phyloP scores from a whole-genome alignment of 2,888 invertebrate species.

The Ptilodon capucinus region DNA sequence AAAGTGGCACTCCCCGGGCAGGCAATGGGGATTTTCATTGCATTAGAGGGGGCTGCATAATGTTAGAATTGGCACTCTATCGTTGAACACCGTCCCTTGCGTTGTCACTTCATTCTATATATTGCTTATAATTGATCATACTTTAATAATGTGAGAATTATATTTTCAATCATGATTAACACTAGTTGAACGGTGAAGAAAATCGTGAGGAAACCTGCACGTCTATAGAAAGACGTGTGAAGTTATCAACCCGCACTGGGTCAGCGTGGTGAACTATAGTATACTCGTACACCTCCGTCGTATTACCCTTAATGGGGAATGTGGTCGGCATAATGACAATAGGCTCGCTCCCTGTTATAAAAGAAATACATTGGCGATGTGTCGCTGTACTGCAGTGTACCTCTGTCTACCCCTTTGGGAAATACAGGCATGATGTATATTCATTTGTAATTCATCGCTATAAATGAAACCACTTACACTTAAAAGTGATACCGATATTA shows the following conservation, averaged over 20 bases:
- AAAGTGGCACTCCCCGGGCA: conserved; percentile 61
- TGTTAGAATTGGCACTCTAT: conserved; percentile 62
- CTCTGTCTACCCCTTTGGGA: no score
- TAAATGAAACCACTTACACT: conserved; percentile 1
- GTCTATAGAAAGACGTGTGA: no score
- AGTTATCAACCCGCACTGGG: no score
- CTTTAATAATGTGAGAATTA: conserved; percentile 7
- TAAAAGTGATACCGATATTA: conserved; percentile 13
- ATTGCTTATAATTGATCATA: no score
- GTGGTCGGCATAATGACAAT: no score
- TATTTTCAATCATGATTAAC: no score
- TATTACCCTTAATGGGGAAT: no score
- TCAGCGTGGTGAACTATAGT: neutral
- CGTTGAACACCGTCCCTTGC: conserved; percentile 18
- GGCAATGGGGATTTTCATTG: conserved; percentile 55
- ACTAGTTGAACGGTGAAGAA: no score
- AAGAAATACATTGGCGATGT: no score
- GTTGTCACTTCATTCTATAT: neutral
- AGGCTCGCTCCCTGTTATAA: no score
- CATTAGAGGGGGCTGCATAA: conserved; percentile 71
- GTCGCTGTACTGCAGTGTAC: no score
- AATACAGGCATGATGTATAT: conserved; percentile 6
- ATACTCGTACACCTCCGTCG: neutral
- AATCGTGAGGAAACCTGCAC: no score
- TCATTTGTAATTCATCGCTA: conserved; percentile 2